A percentile compares a stretch with the other conserved stretches of the same genome.
Conservation (phyloP, 2,797 vertebrate genomes). For the Ptychadena robeensis region DNA sequence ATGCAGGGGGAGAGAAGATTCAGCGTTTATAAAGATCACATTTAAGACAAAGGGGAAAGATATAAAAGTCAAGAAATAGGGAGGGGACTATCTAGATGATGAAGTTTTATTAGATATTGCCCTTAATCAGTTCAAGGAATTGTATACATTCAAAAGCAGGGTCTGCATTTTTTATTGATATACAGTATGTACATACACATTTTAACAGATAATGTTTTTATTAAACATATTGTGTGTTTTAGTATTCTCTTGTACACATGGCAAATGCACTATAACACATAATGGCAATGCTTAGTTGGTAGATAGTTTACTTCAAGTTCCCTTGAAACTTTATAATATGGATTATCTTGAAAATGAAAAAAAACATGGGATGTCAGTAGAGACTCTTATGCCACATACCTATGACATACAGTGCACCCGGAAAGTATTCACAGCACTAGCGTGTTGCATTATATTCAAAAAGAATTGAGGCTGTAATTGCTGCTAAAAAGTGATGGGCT, state of each 20-base stretch:
- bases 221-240: neutral
- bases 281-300: neutral
- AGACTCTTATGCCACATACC: neutral
- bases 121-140: slow-evolving; percentile 29
- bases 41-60: slow-evolving; percentile 8
- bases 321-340: neutral
- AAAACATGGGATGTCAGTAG: neutral
- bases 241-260: neutral
- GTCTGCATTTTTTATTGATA: neutral
- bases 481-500: too few species aligned
- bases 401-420: neutral
- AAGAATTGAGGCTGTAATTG: too few species aligned
- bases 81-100: slow-evolving; percentile 33
- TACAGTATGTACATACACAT: neutral
- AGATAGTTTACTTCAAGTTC: neutral
- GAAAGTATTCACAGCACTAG: too few species aligned
- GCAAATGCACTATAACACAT: neutral
- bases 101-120: slow-evolving; percentile 55
- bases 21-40: slow-evolving; percentile 50
- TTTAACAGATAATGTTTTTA: neutral
- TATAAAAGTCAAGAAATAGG: slow-evolving; percentile 12
- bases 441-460: too few species aligned
- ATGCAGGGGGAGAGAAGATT: slow-evolving; percentile 44
- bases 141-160: neutral
- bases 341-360: neutral